Evolutionary conservation across 2,797 vertebrate species (phyloP).

Genomic region (Phyllotis vaccarum): DNA sequence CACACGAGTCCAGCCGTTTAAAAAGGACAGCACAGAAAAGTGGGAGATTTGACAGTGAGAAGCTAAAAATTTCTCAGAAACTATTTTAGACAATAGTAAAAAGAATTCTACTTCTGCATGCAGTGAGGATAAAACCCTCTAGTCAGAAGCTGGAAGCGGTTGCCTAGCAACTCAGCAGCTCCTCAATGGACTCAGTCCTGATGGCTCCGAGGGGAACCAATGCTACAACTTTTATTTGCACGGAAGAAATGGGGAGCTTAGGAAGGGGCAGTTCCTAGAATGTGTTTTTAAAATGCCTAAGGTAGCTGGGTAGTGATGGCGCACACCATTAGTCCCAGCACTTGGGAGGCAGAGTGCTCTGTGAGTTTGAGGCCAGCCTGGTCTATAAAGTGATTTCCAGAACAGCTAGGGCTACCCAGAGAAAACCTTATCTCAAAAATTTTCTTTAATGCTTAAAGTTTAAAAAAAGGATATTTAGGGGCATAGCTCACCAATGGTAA

Average conservation of each 20-base stretch:
- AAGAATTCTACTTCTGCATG: constrained; percentile 5
- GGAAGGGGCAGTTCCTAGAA: not conserved
- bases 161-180: not conserved
- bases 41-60: not conserved
- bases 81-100: not conserved
- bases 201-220: not conserved
- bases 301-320: not conserved
- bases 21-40: not conserved
- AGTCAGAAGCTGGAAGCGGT: not conserved
- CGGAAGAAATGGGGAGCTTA: not conserved
- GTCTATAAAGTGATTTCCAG: not conserved
- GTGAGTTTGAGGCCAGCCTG: not conserved
- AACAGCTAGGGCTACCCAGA: not conserved
- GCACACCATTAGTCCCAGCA: not conserved
- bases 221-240: not conserved
- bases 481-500: too few relatives aligned
- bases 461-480: not conserved
- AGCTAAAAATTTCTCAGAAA: not conserved
- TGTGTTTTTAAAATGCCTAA: not conserved
- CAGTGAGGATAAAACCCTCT: not conserved
- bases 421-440: not conserved
- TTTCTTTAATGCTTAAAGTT: too few relatives aligned
- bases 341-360: not conserved
- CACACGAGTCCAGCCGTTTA: not conserved
- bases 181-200: not conserved